phyloP scores from a whole-genome alignment of 2,888 invertebrate genomes.

The Trissoscelio sp. region DNA sequence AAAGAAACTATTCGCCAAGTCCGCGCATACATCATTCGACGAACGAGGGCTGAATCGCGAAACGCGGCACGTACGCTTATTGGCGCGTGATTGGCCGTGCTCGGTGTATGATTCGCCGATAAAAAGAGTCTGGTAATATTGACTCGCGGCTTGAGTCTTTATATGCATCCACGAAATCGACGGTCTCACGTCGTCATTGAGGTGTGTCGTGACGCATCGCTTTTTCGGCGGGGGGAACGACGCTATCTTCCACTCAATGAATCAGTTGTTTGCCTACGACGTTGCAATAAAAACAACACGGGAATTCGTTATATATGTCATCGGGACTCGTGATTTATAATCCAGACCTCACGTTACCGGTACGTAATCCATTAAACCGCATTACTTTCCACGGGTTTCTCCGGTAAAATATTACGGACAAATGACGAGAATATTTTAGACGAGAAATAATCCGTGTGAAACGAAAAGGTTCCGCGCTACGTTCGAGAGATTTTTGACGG shows the following conservation, averaged over 20 bases:
- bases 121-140: slow-evolving; percentile 42
- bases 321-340: slow-evolving; percentile 55
- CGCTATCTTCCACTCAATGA: slow-evolving; percentile 43
- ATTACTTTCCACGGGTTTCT: slow-evolving; percentile 38
- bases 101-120: slow-evolving; percentile 36
- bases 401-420: slow-evolving; percentile 43
- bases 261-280: slow-evolving; percentile 49
- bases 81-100: slow-evolving; percentile 45
- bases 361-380: slow-evolving; percentile 58
- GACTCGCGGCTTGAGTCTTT: slow-evolving; percentile 33
- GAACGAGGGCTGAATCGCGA: slow-evolving; percentile 48
- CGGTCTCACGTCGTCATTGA: slow-evolving; percentile 15
- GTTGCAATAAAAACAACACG: slow-evolving; percentile 37
- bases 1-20: slow-evolving; percentile 28
- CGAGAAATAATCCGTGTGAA: slow-evolving; percentile 44
- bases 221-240: slow-evolving; percentile 16
- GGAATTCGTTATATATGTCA: slow-evolving; percentile 46
- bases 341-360: slow-evolving; percentile 23
- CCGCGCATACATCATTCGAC: slow-evolving; percentile 34
- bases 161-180: background rate
- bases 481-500: background rate
- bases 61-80: slow-evolving; percentile 55
- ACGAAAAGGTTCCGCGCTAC: background rate
- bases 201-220: slow-evolving; percentile 37
- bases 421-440: slow-evolving; percentile 52